Evolutionary conservation across 2,797 vertebrate species (phyloP), one percentile per base, ranked within the genome.

Genomic region (Distichodus sexfasciatus): DNA sequence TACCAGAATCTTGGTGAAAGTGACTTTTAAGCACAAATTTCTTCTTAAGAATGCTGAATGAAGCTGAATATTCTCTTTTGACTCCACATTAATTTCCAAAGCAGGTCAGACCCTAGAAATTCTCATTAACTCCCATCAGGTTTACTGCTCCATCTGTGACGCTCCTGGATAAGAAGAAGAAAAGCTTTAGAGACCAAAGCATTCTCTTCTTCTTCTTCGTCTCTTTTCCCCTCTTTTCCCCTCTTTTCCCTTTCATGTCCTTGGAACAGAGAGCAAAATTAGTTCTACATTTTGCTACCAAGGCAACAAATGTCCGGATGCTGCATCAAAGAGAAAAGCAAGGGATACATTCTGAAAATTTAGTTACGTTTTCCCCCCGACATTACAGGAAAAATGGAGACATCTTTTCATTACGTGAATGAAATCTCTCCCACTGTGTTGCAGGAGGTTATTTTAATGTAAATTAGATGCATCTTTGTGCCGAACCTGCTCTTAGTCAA

Each of bases 201-300:
- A n/a, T n/a, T n/a, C n/a, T n/a, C n/a, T n/a, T n/a, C n/a, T n/a
- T n/a, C n/a, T n/a, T n/a, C n/a, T n/a, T n/a, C n/a, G n/a, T n/a
- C 23, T 2, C 14, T 6, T 29, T 26, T 48, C 48, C 14, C 29
- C 6, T 29, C 7, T 60, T 4, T 48, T 53, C 33, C 36, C 5
- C 50, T 51, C 1, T 6, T 31, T 28, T 46, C 9, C 46, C 54
- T 66, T 72, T 72, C 55, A 66, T 36, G 19, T 72, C 21, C n/a
- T 40, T 66, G n/a, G 24, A 66, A 66, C 35, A 38, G 38, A 38
- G 28, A 51, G 5, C 15, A 54, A 53, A 72, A 72, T 66, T 61
- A 44, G 19, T 15, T 31, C 31, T 38, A n/a, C 33, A 12, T 61
- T 72, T 66, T 61, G 71, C 63, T 72, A 31, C 63, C 71, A 72